Conservation (phyloP, 2,888 invertebrate genomes). For the Dolomedes plantarius region DNA sequence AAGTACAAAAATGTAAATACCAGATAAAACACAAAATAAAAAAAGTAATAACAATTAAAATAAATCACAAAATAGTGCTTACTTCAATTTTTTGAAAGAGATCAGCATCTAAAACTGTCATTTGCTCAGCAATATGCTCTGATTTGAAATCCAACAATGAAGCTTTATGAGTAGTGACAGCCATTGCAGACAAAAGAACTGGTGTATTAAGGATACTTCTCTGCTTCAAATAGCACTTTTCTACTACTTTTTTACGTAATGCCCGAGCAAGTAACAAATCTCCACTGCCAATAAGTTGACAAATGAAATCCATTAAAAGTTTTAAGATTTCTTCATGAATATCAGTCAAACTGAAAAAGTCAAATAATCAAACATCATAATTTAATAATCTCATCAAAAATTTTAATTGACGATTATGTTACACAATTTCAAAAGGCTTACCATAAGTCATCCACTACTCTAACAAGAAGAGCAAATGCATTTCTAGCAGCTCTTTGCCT, state of each 20-base stretch:
- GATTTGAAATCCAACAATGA: constrained; percentile 85
- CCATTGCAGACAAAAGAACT: constrained; percentile 79
- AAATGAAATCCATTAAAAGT: constrained; percentile 93
- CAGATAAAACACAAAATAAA: too few species aligned
- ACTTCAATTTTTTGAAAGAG: constrained; percentile 94
- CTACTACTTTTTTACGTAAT: constrained; percentile 90
- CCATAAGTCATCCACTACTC: constrained; percentile 97
- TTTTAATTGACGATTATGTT: not conserved
- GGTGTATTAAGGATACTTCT: constrained; percentile 77
- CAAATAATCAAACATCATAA: not conserved
- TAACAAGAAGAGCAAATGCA: constrained; percentile 92
- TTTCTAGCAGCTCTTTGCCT: constrained; percentile 82
- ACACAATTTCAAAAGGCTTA: too few species aligned
- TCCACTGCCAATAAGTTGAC: constrained; percentile 92
- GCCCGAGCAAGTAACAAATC: constrained; percentile 94
- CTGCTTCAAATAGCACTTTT: constrained; percentile 84
- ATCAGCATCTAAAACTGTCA: constrained; percentile 96
- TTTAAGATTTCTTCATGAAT: constrained; percentile 87
- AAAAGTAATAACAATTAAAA: too few species aligned
- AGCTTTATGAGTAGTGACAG: constrained; percentile 79
- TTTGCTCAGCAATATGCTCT: constrained; percentile 96
- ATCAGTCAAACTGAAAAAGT: constrained; percentile 86
- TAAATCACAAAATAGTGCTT: constrained; percentile 53
- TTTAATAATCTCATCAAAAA: not conserved
- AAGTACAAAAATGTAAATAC: too few species aligned